These are phyloP conservation scores for Teleogryllus oceanicus DNA, from an alignment of 2,888 invertebrate species.

Conservation along the genomic window DNA sequence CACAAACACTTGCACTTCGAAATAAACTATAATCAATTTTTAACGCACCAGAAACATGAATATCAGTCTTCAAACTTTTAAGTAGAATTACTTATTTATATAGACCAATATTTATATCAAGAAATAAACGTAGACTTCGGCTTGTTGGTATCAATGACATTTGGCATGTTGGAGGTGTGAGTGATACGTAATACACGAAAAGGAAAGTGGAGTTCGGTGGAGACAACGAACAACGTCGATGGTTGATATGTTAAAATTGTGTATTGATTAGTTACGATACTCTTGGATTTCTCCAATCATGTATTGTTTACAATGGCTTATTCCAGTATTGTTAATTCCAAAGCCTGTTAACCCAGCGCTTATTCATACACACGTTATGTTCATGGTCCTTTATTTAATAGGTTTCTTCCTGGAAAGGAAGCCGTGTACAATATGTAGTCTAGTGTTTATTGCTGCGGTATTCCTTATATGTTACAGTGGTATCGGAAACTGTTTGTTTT, in stretches of 20 bases:
- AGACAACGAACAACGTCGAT: too few relatives aligned
- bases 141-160: constrained; percentile 4
- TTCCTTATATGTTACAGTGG: constrained; percentile 95
- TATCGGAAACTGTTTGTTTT: constrained; percentile 90
- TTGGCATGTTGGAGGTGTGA: not conserved
- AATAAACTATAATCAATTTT: too few relatives aligned
- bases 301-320: constrained; percentile 97
- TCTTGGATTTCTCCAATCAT: constrained; percentile 51
- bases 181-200: too few relatives aligned
- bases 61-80: too few relatives aligned
- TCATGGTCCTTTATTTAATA: constrained; percentile 92
- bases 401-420: constrained; percentile 96
- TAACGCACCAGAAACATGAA: too few relatives aligned
- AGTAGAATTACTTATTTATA: too few relatives aligned
- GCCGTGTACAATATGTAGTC: constrained; percentile 95
- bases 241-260: not conserved
- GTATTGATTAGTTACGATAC: constrained; percentile 26
- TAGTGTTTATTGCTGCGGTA: constrained; percentile 90
- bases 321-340: constrained; percentile 93
- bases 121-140: too few relatives aligned
- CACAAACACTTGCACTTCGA: too few relatives aligned
- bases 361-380: constrained; percentile 94
- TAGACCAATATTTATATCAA: too few relatives aligned
- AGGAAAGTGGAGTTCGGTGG: too few relatives aligned
- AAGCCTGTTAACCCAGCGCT: constrained; percentile 96